phyloP scores from a whole-genome alignment of 35 echinoderm and acorn worm species.

The Stichopus chloronotus region DNA sequence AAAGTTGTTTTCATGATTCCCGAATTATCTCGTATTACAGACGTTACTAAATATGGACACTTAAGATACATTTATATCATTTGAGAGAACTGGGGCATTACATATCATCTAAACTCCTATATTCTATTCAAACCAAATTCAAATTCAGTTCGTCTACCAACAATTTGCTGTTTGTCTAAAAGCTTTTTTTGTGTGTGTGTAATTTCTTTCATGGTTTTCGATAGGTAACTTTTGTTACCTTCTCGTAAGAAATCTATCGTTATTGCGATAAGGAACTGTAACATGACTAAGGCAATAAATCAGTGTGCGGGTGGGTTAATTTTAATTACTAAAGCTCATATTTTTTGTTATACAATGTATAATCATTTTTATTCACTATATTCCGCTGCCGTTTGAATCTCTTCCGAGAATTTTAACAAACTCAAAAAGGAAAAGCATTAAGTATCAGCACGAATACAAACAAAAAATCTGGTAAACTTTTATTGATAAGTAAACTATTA shows the following conservation, averaged over 20 bases:
- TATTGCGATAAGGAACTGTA: slow-evolving; percentile 16
- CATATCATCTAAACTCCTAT: not conserved
- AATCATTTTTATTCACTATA: no score
- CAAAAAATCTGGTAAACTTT: no score
- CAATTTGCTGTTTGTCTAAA: no score
- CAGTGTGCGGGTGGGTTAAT: slow-evolving; percentile 27
- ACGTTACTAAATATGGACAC: not conserved
- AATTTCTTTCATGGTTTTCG: not conserved
- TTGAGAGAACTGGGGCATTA: slow-evolving; percentile 38
- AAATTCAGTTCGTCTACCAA: no score
- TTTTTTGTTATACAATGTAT: no score
- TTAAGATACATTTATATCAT: slow-evolving; percentile 18
- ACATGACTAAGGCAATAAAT: slow-evolving; percentile 26
- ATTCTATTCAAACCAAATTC: no score
- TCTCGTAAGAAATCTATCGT: not conserved
- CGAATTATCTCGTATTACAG: not conserved
- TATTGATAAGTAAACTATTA: no score
- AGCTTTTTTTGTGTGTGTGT: not conserved
- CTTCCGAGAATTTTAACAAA: no score
- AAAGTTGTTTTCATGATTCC: no score
- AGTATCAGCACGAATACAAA: no score
- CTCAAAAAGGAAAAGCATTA: no score
- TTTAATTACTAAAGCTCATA: not conserved
- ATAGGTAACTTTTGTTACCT: not conserved
- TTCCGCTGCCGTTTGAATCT: no score